Base-by-base conservation (phyloP, 2,888 invertebrate species). In the Strigamia transsilvanica region DNA sequence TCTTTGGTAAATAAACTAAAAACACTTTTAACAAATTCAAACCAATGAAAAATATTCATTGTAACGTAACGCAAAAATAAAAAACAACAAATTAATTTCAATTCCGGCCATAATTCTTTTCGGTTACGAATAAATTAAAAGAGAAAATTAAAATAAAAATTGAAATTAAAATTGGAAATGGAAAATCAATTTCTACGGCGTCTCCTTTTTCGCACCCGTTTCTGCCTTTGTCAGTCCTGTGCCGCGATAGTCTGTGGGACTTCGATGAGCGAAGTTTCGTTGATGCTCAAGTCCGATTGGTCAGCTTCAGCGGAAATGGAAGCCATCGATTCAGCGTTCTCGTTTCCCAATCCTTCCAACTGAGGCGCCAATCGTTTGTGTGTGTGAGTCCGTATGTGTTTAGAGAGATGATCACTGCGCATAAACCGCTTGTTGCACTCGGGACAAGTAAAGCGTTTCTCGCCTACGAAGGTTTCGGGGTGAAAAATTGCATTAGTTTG, bases 351-450 rank as follows among this genome's bases (percentile, higher is more conserved):
- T 2, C 27, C 42, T 15, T 77, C 61, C 51, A 42, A 27, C 42
- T 32, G 61, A 10, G 82, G 73, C 18, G 82, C 77, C 23, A 42
- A n/a, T 66, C 85, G 84, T 73, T 85, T 85, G 82, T 93, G 94
- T 84, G 91, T 93, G 88, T 96, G 96, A 81, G 96, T 96, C 86
- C 94, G 93, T 84, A 95, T 93, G 88, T 96, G 96, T 87, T 96
- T 96, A 13, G 95, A 95, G 41, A 96, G 90, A 86, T 96, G 96
- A 88, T 96, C 96, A 82, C 94, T 94, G 80, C 96, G 91, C 96
- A 96, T 96, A 87, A 96, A 96, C 86, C 95, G 93, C 87, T 96
- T 96, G 84, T 92, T 93, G 87, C 96, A 96, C 86, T 94, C 95
- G 3, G 93, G 92, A 86, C 96, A 96, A 87, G 95, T 94, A 88